These are phyloP conservation scores for Hemaris fuciformis DNA, from an alignment of 2,888 invertebrate genomes.

Conservation along the genomic window DNA sequence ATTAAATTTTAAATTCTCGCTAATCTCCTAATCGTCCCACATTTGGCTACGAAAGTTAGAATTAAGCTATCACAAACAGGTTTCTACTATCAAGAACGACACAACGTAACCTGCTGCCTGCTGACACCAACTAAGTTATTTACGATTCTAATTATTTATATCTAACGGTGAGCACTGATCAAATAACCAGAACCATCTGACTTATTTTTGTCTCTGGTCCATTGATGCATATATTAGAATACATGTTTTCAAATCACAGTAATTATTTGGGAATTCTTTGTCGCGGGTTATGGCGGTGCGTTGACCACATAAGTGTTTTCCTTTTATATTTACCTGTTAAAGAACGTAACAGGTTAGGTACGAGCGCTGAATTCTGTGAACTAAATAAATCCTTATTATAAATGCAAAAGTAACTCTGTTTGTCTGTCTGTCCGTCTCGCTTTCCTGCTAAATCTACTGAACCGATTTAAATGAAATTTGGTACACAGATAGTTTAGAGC, in stretches of 20 bases:
- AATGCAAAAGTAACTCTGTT: too few relatives aligned
- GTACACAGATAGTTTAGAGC: too few relatives aligned
- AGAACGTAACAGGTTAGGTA: neutral
- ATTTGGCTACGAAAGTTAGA: neutral
- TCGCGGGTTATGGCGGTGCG: neutral
- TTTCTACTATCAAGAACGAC: neutral
- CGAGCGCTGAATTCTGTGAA: neutral
- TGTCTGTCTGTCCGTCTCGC: too few relatives aligned
- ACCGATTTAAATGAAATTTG: too few relatives aligned
- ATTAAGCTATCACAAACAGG: neutral
- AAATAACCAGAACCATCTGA: neutral
- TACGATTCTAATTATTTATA: neutral
- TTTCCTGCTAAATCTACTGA: too few relatives aligned
- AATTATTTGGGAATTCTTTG: conserved; percentile 14
- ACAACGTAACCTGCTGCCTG: neutral
- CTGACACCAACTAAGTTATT: neutral
- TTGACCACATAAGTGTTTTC: neutral
- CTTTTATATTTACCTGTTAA: neutral
- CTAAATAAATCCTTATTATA: too few relatives aligned
- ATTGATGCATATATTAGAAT: conserved; percentile 23
- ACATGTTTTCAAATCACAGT: conserved; percentile 26
- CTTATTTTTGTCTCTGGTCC: neutral
- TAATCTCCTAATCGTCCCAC: neutral
- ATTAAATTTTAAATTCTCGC: neutral
- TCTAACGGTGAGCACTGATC: conserved; percentile 10